Conservation (phyloP, 2,113 vertebrate species). For the Oreamnos americanus region DNA sequence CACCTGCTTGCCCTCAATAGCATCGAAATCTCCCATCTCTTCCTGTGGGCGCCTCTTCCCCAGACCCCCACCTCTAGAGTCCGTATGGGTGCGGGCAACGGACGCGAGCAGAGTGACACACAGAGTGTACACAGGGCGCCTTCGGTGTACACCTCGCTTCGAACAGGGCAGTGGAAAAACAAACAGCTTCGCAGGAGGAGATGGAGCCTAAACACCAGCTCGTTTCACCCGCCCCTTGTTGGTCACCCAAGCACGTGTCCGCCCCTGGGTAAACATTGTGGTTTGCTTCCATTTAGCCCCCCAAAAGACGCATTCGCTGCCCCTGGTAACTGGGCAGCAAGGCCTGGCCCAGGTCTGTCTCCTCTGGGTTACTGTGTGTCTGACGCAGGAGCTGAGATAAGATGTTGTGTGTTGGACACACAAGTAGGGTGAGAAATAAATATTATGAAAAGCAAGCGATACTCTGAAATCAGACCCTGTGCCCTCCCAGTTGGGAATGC, state of each 20-base stretch:
- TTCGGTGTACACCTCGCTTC: neutral
- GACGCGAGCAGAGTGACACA: neutral
- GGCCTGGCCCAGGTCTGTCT: neutral
- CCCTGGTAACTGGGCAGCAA: conserved; percentile 15
- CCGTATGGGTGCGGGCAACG: neutral
- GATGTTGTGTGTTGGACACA: neutral
- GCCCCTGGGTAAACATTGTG: neutral
- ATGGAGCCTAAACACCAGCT: neutral
- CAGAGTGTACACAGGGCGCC: neutral
- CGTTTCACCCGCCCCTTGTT: neutral
- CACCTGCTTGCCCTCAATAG: neutral
- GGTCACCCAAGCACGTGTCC: neutral
- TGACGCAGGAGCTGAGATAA: conserved; percentile 59
- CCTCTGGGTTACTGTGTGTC: conserved; percentile 42
- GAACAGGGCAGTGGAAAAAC: conserved; percentile 55
- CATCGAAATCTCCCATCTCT: neutral
- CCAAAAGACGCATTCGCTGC: neutral
- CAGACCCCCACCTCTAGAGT: neutral
- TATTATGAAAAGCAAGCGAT: neutral
- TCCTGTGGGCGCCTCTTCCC: neutral
- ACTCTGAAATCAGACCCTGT: neutral
- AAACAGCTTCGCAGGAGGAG: conserved; percentile 22
- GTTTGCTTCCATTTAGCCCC: neutral
- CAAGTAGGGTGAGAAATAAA: conserved; percentile 5
- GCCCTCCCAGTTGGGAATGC: neutral